Evolutionary conservation across 1,140 invertebrate species (phyloP).

Genomic region (Pseudomyrmex flavicornis): DNA sequence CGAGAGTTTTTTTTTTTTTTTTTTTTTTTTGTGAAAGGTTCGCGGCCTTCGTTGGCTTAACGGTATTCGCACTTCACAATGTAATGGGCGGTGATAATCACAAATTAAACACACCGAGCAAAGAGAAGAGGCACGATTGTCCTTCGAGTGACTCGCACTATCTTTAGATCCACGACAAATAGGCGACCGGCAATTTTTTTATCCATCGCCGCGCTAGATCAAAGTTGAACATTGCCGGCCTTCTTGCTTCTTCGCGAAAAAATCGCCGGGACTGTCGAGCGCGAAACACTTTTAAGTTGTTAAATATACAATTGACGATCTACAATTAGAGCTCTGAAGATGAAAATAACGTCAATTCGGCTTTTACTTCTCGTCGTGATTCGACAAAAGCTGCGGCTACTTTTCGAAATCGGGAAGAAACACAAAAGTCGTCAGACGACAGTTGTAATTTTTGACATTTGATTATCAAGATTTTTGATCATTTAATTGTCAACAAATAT

Average conservation of each 20-base stretch:
- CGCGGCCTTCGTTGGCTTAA: neutral
- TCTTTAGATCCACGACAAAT: constrained; percentile 28
- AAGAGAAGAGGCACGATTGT: constrained; percentile 14
- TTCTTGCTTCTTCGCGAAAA: neutral
- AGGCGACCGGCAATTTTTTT: constrained; percentile 26
- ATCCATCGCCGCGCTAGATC: neutral
- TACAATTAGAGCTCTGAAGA: neutral
- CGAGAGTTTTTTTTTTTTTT: neutral
- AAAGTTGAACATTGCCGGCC: constrained; percentile 38
- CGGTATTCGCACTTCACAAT: constrained; percentile 34
- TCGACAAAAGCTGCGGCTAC: neutral
- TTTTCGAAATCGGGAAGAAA: neutral
- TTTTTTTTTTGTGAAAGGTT: neutral
- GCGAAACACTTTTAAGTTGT: constrained; percentile 41
- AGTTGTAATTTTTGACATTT: no score
- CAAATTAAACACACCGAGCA: constrained; percentile 27
- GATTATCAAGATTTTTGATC: no score
- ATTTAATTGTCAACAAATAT: no score
- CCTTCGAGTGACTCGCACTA: constrained; percentile 20
- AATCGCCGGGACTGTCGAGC: neutral
- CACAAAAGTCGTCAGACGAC: no score
- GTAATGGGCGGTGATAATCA: constrained; percentile 35
- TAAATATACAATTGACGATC: constrained; percentile 27
- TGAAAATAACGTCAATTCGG: no score
- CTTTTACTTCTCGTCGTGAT: neutral